Evolutionary conservation across 2,113 vertebrate species (phyloP).

Genomic region (Siniperca knerii): DNA sequence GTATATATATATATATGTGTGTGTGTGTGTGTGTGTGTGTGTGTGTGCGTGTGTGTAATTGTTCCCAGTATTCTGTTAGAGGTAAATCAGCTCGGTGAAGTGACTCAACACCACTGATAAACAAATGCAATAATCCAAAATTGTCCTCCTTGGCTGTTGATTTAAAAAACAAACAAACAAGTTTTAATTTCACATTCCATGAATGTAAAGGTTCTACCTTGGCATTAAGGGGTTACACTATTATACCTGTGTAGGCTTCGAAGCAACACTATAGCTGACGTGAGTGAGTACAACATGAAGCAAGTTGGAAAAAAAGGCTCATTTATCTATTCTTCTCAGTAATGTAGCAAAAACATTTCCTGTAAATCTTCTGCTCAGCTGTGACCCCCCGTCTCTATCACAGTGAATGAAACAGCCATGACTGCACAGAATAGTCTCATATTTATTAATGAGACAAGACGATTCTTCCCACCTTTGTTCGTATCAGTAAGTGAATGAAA

Average conservation of each 20-base stretch:
- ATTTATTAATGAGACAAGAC: neutral
- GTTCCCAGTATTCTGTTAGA: neutral
- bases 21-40: no score
- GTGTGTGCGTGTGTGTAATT: no score
- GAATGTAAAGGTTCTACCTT: neutral
- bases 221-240: neutral
- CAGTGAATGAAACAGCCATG: no score
- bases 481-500: neutral
- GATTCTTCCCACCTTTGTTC: neutral
- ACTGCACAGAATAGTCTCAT: no score
- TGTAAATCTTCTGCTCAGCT: no score
- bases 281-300: neutral
- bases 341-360: no score
- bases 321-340: no score
- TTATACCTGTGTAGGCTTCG: neutral
- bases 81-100: neutral
- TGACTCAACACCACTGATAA: neutral
- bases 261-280: no score
- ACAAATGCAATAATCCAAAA: neutral
- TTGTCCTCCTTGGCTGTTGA: neutral
- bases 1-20: no score
- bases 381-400: no score
- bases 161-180: no score
- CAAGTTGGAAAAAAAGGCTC: no score
- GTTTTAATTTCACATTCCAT: neutral